A percentile compares a stretch with the other conserved stretches of the same genome.
These are phyloP conservation scores for Heliconius melpomene DNA, from an alignment of 1,140 invertebrate genomes.

Conservation along the genomic window DNA sequence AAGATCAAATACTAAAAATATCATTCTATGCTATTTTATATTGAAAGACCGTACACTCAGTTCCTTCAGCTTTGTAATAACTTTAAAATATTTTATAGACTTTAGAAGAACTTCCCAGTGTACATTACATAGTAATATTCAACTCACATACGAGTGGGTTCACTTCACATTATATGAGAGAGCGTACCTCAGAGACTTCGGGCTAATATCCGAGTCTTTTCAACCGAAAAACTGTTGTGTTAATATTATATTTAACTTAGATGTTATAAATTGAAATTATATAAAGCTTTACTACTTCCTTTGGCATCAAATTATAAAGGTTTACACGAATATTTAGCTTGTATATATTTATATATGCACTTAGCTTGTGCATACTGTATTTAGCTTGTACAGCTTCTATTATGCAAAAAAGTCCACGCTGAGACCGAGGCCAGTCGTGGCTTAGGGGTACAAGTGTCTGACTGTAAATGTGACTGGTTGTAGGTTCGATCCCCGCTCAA, in stretches of 20 bases:
- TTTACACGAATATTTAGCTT: background rate
- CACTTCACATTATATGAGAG: slow-evolving; percentile 13
- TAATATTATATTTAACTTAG: slow-evolving; percentile 6
- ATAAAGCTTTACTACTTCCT: background rate
- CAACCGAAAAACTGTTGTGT: slow-evolving; percentile 14
- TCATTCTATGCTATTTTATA: background rate
- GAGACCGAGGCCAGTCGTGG: no score
- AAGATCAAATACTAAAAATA: background rate
- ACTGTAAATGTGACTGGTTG: no score
- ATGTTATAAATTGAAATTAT: background rate
- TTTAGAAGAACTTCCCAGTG: slow-evolving; percentile 3
- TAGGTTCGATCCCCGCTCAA: no score
- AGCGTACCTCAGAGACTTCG: slow-evolving; percentile 12
- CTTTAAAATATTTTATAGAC: slow-evolving; percentile 10
- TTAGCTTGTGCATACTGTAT: no score
- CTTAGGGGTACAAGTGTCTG: no score
- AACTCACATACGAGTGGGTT: slow-evolving; percentile 11
- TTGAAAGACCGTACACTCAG: background rate
- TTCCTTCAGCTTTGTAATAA: background rate
- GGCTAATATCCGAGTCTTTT: slow-evolving; percentile 11
- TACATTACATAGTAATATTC: slow-evolving; percentile 9
- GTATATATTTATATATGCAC: no score
- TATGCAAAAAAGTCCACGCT: no score
- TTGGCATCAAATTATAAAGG: background rate
- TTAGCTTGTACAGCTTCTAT: no score